These are phyloP conservation scores for Mormyrus lacerda DNA, from an alignment of 2,113 vertebrate species.

Conservation along the genomic window DNA sequence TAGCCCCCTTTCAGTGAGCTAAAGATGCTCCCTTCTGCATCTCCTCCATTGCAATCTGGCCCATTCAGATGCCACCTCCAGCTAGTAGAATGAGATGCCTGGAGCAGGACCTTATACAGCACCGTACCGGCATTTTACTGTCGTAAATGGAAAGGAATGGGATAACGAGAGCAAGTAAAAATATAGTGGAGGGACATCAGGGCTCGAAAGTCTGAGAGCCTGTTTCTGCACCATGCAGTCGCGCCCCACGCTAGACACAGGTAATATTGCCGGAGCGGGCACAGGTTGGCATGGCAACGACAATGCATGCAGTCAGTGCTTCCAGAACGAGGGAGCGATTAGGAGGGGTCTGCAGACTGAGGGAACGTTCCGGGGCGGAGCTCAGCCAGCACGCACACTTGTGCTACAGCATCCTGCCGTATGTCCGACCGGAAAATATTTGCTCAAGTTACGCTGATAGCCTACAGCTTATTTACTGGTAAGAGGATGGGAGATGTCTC, in stretches of 20 bases:
- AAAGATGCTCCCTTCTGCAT: neutral
- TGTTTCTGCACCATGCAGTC: neutral
- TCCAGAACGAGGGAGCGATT: constrained; percentile 13
- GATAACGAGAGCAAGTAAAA: constrained; percentile 56
- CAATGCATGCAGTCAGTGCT: constrained; percentile 18
- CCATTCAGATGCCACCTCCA: neutral
- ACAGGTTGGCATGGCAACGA: constrained; percentile 32
- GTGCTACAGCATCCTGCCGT: neutral
- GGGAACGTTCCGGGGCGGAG: constrained; percentile 34
- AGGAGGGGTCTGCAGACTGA: constrained; percentile 19
- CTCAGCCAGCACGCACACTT: constrained; percentile 47
- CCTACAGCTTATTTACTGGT: constrained; percentile 33
- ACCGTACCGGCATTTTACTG: constrained; percentile 33
- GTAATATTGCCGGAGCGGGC: neutral
- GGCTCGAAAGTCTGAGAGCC: constrained; percentile 22
- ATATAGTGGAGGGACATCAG: constrained; percentile 33
- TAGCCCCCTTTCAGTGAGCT: neutral
- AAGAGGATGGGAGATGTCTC: constrained; percentile 11
- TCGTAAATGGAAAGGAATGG: constrained; percentile 61
- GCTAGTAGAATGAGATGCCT: neutral
- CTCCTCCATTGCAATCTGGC: neutral
- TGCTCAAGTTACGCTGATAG: neutral
- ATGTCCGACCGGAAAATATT: neutral
- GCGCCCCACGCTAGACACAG: neutral
- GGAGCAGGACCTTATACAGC: constrained; percentile 52